Base-by-base conservation (phyloP, 2,888 invertebrate genomes). In the Cenopis cana region DNA sequence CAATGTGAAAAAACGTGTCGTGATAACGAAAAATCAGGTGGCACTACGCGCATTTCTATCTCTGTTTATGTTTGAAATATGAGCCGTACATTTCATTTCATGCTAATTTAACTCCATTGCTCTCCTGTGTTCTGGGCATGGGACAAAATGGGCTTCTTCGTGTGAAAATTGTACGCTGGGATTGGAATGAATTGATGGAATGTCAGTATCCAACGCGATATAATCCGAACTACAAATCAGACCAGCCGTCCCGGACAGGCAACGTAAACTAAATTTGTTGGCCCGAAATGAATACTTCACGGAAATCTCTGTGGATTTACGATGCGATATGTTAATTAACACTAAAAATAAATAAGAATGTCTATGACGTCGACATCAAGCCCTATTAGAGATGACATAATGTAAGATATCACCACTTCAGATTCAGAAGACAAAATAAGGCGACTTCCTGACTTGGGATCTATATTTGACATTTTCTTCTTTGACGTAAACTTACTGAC, bases 221-320 rank as follows among this genome's bases (percentile, higher is more conserved):
- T 60, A 60, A 60, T 49, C 60, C 60, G 60, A n/a, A 46, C 60
- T 60, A 29, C 46, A 46, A 46, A 60, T 64, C 54, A 64, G 79
- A 78, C 55, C 29, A 20, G 24, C 75, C 75, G 75, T 78, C 76
- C 78, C 75, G 74, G 73, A 75, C 75, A 76, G 79, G n/a, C n/a
- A n/a, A n/a, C 77, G 77, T 78, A 78, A 79, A 80, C 82, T 60
- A 55, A 68, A 82, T 80, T 80, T 78, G 75, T 77, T 76, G 75
- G 75, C 78, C 74, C 69, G 75, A 74, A 70, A 76, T 75, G 76
- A 73, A 75, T 59, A 74, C 67, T 41, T 68, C 52, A 18, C 50
- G 38, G 49, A 69, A 59, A 68, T 11, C 9, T 14, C 55, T 68
- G 24, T 29, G 2, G n/a, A n/a, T n/a, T 49, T 61, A 46, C n/a